A percentile compares a stretch with the other conserved stretches of the same genome.
These are phyloP conservation scores for Brachymystax lenok DNA, from an alignment of 2,797 vertebrate species.

Conservation along the genomic window DNA sequence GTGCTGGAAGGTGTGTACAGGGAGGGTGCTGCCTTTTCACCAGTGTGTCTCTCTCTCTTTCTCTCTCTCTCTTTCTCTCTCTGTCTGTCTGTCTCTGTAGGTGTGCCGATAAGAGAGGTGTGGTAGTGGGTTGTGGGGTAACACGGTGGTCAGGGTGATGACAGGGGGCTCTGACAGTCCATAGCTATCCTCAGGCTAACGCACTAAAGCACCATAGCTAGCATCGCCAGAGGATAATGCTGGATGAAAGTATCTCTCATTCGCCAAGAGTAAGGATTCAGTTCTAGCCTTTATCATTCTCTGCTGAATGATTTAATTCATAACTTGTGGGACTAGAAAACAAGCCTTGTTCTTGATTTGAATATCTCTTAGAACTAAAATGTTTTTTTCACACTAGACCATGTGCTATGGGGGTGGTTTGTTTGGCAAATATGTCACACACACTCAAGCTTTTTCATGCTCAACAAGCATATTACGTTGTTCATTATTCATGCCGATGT, in stretches of 20 bases:
- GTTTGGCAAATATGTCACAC: neutral
- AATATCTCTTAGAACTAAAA: neutral
- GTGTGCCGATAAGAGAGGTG: neutral
- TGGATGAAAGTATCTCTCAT: neutral
- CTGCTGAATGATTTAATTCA: neutral
- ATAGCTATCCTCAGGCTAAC: conserved; percentile 7
- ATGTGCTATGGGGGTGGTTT: neutral
- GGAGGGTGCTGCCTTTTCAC: conserved; percentile 33
- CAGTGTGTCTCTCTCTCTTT: conserved; percentile 14
- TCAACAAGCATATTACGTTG: neutral
- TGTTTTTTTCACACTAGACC: neutral
- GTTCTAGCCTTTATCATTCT: neutral
- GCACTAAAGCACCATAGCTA: neutral
- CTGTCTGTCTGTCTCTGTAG: neutral
- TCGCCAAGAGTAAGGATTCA: neutral
- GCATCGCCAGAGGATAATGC: neutral
- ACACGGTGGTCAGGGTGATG: conserved; percentile 49
- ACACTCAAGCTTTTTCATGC: neutral
- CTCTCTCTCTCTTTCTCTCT: neutral
- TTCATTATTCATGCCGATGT: neutral
- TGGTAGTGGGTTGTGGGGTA: neutral
- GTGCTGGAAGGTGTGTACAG: conserved; percentile 15
- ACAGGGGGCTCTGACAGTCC: conserved; percentile 24
- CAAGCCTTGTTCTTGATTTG: neutral
- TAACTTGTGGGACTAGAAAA: neutral